These are phyloP conservation scores for Pammene fasciana DNA, from an alignment of 2,888 invertebrate genomes.

Conservation along the genomic window DNA sequence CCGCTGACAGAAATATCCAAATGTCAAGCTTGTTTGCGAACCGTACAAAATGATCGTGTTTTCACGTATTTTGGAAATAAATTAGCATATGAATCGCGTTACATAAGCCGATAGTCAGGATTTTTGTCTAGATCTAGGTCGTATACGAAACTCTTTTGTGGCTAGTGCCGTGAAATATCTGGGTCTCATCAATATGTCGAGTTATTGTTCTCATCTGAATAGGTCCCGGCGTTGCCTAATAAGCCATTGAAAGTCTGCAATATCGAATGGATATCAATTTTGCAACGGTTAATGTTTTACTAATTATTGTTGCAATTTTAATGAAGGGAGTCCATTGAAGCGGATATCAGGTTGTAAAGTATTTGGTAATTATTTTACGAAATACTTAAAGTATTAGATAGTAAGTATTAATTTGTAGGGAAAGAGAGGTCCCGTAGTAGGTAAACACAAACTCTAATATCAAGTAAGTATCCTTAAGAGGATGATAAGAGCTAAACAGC, in stretches of 20 bases:
- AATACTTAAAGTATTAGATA: not conserved
- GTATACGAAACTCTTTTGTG: slow-evolving; percentile 57
- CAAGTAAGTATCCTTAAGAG: too few species aligned
- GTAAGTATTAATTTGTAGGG: not conserved
- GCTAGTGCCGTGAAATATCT: slow-evolving; percentile 45
- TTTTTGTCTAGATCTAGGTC: slow-evolving; percentile 51
- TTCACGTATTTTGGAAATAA: slow-evolving; percentile 39
- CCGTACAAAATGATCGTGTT: slow-evolving; percentile 26
- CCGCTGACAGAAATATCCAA: not conserved
- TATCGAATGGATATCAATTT: slow-evolving; percentile 34
- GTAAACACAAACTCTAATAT: too few species aligned
- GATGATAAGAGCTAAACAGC: too few species aligned
- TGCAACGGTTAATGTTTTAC: slow-evolving; percentile 28
- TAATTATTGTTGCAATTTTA: slow-evolving; percentile 30
- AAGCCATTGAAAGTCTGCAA: slow-evolving; percentile 21
- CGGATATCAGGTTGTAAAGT: slow-evolving; percentile 11
- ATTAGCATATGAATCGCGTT: slow-evolving; percentile 37
- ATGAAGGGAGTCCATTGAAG: slow-evolving; percentile 27
- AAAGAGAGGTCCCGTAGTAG: too few species aligned
- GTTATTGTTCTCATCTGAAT: slow-evolving; percentile 58
- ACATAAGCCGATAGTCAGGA: slow-evolving; percentile 30
- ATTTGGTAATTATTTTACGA: slow-evolving; percentile 11
- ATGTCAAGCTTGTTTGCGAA: not conserved
- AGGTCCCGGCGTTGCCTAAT: slow-evolving; percentile 35
- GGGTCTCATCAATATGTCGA: slow-evolving; percentile 52